Evolutionary conservation across 2,888 invertebrate species (phyloP).

Genomic region (Capitulum mitella): DNA sequence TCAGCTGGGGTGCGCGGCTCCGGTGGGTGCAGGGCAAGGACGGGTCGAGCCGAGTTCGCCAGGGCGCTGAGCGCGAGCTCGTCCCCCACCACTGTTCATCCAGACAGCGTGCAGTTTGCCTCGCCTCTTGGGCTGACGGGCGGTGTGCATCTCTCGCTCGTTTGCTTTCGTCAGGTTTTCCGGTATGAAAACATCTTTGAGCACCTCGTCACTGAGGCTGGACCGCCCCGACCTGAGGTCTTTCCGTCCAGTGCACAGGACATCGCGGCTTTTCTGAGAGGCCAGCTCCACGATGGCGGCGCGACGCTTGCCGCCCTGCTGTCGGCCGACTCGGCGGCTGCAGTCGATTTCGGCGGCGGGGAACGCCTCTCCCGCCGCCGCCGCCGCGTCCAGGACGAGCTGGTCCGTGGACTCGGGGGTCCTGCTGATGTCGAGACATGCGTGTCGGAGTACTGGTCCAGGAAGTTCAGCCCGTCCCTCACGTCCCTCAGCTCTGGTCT

Average conservation of each 20-base stretch:
- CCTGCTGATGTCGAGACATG: not conserved
- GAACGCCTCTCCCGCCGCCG: not conserved
- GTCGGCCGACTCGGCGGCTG: not conserved
- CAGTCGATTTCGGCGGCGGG: not conserved
- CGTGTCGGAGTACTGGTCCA: not conserved
- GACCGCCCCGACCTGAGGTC: not conserved
- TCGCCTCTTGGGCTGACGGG: not conserved
- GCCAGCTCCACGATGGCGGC: not conserved
- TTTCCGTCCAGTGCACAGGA: not conserved
- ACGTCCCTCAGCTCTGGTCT: not conserved
- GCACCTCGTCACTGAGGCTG: not conserved
- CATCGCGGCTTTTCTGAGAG: not conserved
- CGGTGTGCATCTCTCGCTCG: too few relatives aligned
- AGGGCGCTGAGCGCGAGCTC: too few relatives aligned
- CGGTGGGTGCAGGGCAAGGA: too few relatives aligned
- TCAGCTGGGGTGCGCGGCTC: too few relatives aligned
- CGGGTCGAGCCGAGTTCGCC: too few relatives aligned
- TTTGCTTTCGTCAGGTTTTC: not conserved
- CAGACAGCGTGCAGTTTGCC: not conserved
- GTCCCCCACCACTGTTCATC: not conserved
- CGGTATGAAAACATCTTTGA: not conserved
- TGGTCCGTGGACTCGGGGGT: not conserved
- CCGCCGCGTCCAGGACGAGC: not conserved
- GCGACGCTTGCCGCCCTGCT: not conserved
- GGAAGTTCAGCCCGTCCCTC: not conserved